phyloP scores from a whole-genome alignment of 2,113 vertebrate species.

The Diphyllodes magnificus region DNA sequence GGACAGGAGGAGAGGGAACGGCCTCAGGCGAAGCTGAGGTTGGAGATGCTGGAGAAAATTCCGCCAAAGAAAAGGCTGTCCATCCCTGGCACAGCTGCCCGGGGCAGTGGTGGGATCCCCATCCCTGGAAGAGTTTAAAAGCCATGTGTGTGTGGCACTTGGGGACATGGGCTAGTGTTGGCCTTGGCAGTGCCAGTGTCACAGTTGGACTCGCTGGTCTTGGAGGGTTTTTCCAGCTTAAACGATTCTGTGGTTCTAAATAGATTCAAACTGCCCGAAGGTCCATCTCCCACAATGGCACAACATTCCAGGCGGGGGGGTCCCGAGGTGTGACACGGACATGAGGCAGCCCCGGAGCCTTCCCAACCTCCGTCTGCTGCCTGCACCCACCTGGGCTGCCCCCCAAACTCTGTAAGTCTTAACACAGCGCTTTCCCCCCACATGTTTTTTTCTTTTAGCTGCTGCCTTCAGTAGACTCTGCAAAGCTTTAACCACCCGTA shows the following conservation, averaged over 20 bases:
- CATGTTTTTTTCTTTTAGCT: rapidly evolving
- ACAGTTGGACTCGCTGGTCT: rapidly evolving
- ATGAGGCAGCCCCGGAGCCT: rapidly evolving
- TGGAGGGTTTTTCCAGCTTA: neutral
- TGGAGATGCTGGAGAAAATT: neutral
- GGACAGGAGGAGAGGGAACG: neutral
- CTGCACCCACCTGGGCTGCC: neutral
- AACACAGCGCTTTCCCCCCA: rapidly evolving
- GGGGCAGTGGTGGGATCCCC: too few relatives aligned
- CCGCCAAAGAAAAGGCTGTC: rapidly evolving
- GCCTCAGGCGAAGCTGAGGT: rapidly evolving
- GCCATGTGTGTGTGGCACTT: rapidly evolving
- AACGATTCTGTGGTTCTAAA: neutral
- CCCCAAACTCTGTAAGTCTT: rapidly evolving
- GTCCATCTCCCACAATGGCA: rapidly evolving
- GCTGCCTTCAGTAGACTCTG: neutral
- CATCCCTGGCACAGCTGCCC: neutral
- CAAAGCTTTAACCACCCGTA: neutral
- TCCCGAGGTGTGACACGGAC: rapidly evolving
- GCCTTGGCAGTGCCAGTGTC: neutral
- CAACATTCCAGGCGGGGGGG: rapidly evolving
- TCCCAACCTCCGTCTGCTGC: neutral
- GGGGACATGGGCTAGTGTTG: rapidly evolving
- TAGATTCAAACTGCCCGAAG: rapidly evolving
- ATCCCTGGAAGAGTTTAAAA: neutral